Evolutionary conservation across 2,113 vertebrate species (phyloP), one percentile per base, ranked within the genome.

Genomic region (Caretta caretta): DNA sequence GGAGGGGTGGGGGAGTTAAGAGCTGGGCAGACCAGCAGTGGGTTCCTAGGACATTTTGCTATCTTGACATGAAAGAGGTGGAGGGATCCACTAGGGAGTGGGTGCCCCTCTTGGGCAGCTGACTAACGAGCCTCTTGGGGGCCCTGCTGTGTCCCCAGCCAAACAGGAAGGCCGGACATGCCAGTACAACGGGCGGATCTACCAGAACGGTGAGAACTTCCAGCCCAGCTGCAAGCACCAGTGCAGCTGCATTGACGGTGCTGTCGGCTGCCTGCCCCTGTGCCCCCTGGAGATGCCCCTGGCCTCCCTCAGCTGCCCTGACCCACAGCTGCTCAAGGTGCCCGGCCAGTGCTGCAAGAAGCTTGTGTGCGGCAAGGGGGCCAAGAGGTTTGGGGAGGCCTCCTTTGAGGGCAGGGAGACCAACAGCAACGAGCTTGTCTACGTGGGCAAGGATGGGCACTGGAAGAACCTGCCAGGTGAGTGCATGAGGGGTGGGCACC

Each of bases 171-270:
- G 99, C 9, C 98, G 98, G 35, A 98, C 98, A 8, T 99, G 98
- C 1, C 98, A 99, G 87, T 99, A 99, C 96, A 98, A 97, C 6
- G 98, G 98, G 9, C 97, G 95, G 38, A 98, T 99, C 87, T 98
- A 98, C 88, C 99, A 99, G 84, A 98, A 98, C 1, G 98, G 99
- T 0, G 98, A 99, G 97, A 98, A 98, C 69, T 99, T 99, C 92
- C 95, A 90, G 1, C 98, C 98, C 1, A 98, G 98, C 50, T 99
- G 99, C 94, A 98, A 99, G 92, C 98, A 99, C 96, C 98, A 99
- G 95, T 99, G 99, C 94, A 99, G 98, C 57, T 99, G 99, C 84
- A 98, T 99, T 42, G 98, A 99, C 10, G 99, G 99, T 4, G 98
- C 98, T 0, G 98, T 99, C 91, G 99, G 99, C 79, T 99, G 99